A percentile compares a stretch with the other conserved stretches of the same genome.
phyloP scores from a whole-genome alignment of 1,140 invertebrate genomes.

The Polypedilum pembai region DNA sequence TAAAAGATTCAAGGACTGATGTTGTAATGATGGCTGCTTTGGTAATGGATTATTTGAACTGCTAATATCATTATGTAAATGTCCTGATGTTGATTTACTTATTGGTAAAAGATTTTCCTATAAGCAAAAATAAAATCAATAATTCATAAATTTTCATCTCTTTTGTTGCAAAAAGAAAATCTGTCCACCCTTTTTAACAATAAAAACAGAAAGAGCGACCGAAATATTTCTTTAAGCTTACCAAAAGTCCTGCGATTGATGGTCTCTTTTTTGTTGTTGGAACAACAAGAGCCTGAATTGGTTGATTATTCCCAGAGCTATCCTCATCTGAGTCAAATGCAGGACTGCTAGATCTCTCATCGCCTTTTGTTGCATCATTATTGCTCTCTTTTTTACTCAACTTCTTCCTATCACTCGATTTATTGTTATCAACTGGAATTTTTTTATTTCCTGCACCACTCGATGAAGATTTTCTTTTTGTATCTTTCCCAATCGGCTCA shows the following conservation, averaged over 20 bases:
- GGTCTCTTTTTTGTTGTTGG: slow-evolving; percentile 49
- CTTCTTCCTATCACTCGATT: slow-evolving; percentile 31
- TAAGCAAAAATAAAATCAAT: slow-evolving; percentile 30
- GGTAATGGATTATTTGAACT: slow-evolving; percentile 32
- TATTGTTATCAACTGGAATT: slow-evolving; percentile 32
- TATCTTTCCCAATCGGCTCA: slow-evolving; percentile 26
- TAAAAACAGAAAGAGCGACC: slow-evolving; percentile 48
- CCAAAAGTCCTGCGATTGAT: slow-evolving; percentile 55
- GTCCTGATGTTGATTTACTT: slow-evolving; percentile 41
- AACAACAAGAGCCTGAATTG: slow-evolving; percentile 35
- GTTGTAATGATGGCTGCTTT: neutral
- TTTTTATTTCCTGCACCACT: slow-evolving; percentile 29
- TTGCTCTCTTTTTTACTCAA: slow-evolving; percentile 45
- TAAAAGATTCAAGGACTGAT: neutral
- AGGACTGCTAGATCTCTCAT: slow-evolving; percentile 87
- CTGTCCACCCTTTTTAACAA: slow-evolving; percentile 52
- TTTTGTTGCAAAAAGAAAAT: slow-evolving; percentile 37
- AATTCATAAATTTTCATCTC: no score
- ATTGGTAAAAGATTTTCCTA: slow-evolving; percentile 45
- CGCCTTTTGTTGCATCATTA: slow-evolving; percentile 46
- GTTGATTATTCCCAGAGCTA: slow-evolving; percentile 48
- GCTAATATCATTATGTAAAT: slow-evolving; percentile 36
- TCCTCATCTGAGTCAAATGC: slow-evolving; percentile 94
- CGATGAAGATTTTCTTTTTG: slow-evolving; percentile 16
- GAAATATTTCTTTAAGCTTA: slow-evolving; percentile 50